Base-by-base conservation (phyloP, 2,113 vertebrate genomes). In the Prunella himalayana region DNA sequence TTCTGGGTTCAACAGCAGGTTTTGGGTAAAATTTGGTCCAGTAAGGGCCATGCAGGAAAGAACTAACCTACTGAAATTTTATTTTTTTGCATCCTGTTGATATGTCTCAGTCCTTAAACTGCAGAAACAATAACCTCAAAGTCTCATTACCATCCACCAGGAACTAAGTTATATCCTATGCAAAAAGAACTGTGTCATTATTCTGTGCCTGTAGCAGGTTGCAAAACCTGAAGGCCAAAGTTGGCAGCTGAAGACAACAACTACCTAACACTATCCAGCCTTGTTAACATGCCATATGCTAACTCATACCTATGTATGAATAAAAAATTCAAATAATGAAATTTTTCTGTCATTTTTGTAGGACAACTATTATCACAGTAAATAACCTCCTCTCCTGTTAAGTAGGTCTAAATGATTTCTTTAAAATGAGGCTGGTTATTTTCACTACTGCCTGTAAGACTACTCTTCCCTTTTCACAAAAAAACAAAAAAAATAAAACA, bases 211-310 rank as follows among this genome's bases (percentile, higher is more conserved):
- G 22, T 56, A 42, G 28, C 66, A 84, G 47, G 42, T 90, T 90
- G 82, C 45, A 94, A 93, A 94, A 80, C 25, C 42, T 85, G 54
- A n/a, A 88, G 85, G 65, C 39, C 78, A 90, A 95, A 95, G 22
- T 16, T 63, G 11, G 41, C 39, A 76, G 54, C 17, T 86, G 79
- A 94, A 91, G 86, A 80, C 30, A 87, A 66, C 53, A 61, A 44
- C 64, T 79, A 50, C 45, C 57, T 79, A 90, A 75, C 60, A 68
- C 61, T 65, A 82, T n/a, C 37, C 73, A 82, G 51, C 21, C 80
- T 87, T 75, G 30, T 81, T 93, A 92, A 59, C 11, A 44, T 49
- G 49, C 47, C 77, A 93, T 92, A 82, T 39, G 33, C 22, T 87
- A 92, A 78, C 42, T 51, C 53, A 87, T 70, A 88, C 21, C 41